phyloP scores from a whole-genome alignment of 2,888 invertebrate species.

The Cabera pusaria region DNA sequence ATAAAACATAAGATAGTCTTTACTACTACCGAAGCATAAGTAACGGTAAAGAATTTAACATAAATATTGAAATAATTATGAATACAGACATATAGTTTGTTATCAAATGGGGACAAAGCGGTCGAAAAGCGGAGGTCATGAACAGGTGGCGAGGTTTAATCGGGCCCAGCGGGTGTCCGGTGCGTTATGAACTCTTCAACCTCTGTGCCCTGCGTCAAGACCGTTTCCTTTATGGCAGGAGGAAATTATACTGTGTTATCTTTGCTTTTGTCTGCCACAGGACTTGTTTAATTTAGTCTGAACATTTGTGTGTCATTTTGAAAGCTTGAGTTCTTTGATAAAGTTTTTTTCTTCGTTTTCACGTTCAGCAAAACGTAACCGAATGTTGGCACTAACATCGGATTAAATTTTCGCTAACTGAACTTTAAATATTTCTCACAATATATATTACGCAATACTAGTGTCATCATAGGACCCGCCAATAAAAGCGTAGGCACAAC shows the following conservation, averaged over 20 bases:
- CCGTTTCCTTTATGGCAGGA: slow-evolving; percentile 54
- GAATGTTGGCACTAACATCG: no score
- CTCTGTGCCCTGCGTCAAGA: slow-evolving; percentile 53
- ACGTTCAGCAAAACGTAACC: no score
- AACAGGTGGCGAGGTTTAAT: slow-evolving; percentile 41
- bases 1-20: neutral
- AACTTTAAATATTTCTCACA: slow-evolving; percentile 4
- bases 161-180: slow-evolving; percentile 34
- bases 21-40: no score
- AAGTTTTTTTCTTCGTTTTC: no score
- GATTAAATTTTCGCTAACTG: no score
- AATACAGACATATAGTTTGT: no score
- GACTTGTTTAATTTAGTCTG: slow-evolving; percentile 37
- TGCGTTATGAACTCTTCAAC: slow-evolving; percentile 56
- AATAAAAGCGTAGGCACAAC: slow-evolving; percentile 36
- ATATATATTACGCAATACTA: slow-evolving; percentile 15
- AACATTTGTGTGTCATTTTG: no score
- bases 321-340: no score
- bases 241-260: slow-evolving; percentile 55
- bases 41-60: no score
- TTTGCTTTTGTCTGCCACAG: slow-evolving; percentile 23
- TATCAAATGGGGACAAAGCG: no score
- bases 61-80: no score
- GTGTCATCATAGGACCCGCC: slow-evolving; percentile 23
- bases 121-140: slow-evolving; percentile 32